Base-by-base conservation (phyloP, 2,888 invertebrate genomes). In the Auanema sp. region DNA sequence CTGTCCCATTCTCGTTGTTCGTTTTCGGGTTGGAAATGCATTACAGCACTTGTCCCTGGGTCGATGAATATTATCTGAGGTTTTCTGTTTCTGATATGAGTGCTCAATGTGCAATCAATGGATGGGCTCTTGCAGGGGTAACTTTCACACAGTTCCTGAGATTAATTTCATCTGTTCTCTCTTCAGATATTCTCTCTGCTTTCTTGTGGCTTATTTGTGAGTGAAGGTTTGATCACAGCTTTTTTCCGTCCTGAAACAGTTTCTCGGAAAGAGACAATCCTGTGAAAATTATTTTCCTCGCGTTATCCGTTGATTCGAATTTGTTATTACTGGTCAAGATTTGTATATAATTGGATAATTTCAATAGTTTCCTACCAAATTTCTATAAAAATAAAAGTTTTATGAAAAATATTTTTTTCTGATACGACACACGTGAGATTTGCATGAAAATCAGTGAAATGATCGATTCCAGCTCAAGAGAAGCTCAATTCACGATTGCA, bases 1-100 rank as follows among this genome's bases (percentile, higher is more conserved):
- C 77, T 14, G 80, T 80, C 10, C 80, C 80, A 1, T 76, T 79
- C 61, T 69, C 79, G 3, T 62, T 80, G 10, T 74, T 80, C 51
- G 76, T 80, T 14, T 80, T 80, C 59, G 80, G 79, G 3, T 66
- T 80, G n/a, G 79, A 80, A 65, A 80, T 80, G 79, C 80, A 80
- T 58, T 80, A 80, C 64, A 76, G 76, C 8, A 78, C 80, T n/a
- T 80, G 80, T 58, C 80, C 80, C 0, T 80, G 79, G 79, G 68
- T 80, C 2, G 80, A 79, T 50, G 80, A 80, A 42, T 80, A 77
- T 58, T 71, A 69, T 49, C 60, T 69, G 5, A 61, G 61, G 12
- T 65, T 65, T 65, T 61, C 59, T 56, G 63, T 66, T 57, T 59
- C 63, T 4, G 73, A 71, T 50, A 73, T 77, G 69, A 74, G 77